Evolutionary conservation across 2,888 invertebrate genomes (phyloP).

Genomic region (Leucoma salicis): DNA sequence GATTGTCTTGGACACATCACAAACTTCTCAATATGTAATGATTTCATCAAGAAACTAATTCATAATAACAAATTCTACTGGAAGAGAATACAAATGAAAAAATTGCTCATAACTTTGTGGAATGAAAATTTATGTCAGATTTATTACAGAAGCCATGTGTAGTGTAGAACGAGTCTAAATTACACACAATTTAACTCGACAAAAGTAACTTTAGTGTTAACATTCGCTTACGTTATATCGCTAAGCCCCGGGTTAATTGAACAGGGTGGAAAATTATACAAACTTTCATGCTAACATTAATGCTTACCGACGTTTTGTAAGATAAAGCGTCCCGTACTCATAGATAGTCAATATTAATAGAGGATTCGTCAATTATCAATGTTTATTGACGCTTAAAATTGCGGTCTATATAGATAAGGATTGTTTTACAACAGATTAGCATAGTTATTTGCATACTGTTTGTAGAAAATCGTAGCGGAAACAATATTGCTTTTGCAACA

Average conservation of each 20-base stretch:
- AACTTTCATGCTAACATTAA: conserved; percentile 55
- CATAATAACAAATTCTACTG: conserved; percentile 19
- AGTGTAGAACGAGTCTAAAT: conserved; percentile 33
- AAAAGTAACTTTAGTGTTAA: conserved; percentile 42
- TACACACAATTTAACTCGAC: conserved; percentile 51
- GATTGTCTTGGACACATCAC: conserved; percentile 11
- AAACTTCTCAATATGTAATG: conserved; percentile 33
- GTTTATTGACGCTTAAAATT: conserved; percentile 72
- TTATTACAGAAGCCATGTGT: conserved; percentile 11
- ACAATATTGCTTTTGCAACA: background rate
- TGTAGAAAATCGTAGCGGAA: conserved; percentile 8
- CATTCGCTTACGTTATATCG: conserved; percentile 33
- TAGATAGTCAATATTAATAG: conserved; percentile 72
- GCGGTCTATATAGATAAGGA: conserved; percentile 45
- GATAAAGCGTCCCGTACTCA: conserved; percentile 40
- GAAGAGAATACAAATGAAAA: conserved; percentile 10
- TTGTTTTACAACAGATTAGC: conserved; percentile 36
- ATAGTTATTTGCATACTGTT: conserved; percentile 20
- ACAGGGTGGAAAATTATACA: conserved; percentile 54
- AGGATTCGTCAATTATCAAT: conserved; percentile 74
- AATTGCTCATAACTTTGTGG: conserved; percentile 2
- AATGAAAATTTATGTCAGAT: conserved; percentile 9
- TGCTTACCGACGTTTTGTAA: conserved; percentile 44
- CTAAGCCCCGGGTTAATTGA: conserved; percentile 44
- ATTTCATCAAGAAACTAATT: conserved; percentile 25